phyloP scores from a whole-genome alignment of 1,140 invertebrate genomes.

The Geopemphigus sp. region DNA sequence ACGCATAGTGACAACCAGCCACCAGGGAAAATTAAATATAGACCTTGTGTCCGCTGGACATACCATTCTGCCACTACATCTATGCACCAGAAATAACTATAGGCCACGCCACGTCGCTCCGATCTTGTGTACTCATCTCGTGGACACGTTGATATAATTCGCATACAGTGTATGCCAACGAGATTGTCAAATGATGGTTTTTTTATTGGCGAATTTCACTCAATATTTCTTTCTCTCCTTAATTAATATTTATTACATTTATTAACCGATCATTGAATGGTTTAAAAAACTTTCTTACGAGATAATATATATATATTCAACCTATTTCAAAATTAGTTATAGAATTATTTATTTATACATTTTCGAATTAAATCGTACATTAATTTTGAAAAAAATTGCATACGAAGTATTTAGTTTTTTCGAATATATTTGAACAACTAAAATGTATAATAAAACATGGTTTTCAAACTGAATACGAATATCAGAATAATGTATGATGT shows the following conservation, averaged over 20 bases:
- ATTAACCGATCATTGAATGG: background rate
- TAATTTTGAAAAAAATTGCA: too few species aligned
- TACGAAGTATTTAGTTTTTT: too few species aligned
- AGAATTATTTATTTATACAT: too few species aligned
- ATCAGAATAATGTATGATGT: too few species aligned
- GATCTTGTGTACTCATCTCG: conserved; percentile 7
- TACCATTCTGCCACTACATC: conserved; percentile 44
- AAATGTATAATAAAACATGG: too few species aligned
- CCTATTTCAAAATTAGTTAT: too few species aligned
- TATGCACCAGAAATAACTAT: conserved; percentile 42
- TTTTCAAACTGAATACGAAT: too few species aligned
- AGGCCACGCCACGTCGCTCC: background rate
- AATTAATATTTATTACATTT: background rate
- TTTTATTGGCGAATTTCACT: background rate
- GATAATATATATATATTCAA: too few species aligned
- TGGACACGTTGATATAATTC: background rate
- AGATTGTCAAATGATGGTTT: background rate
- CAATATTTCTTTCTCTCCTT: background rate
- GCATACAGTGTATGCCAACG: background rate
- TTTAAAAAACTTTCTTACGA: background rate
- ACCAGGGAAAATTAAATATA: conserved; percentile 49
- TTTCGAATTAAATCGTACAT: too few species aligned
- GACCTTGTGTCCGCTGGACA: conserved; percentile 45
- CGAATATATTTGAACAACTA: too few species aligned
- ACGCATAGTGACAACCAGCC: background rate